Conservation (phyloP, 2,888 invertebrate genomes). For the Heliconius cydno region DNA sequence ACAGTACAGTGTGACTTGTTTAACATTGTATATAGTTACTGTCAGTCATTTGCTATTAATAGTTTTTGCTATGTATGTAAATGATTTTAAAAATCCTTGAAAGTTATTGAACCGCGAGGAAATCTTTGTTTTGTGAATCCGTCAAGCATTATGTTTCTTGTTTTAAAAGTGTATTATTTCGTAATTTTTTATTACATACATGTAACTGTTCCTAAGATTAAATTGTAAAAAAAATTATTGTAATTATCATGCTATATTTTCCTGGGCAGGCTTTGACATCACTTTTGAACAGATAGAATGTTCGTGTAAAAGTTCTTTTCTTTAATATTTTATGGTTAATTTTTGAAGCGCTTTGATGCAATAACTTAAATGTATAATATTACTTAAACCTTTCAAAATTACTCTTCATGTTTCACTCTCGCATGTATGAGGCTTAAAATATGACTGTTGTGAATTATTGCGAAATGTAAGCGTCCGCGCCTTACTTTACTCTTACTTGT, state of each 20-base stretch:
- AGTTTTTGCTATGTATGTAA: constrained; percentile 20
- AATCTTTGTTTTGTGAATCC: constrained; percentile 15
- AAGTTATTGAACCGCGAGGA: constrained; percentile 7
- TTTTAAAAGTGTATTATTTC: not conserved
- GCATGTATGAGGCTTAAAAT: constrained; percentile 41
- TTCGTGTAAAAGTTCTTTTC: too few species aligned
- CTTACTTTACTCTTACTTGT: not conserved
- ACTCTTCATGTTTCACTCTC: constrained; percentile 54
- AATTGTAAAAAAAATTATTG: not conserved
- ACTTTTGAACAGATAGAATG: too few species aligned
- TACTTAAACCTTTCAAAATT: constrained; percentile 39
- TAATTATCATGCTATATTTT: too few species aligned
- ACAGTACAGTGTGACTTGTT: constrained; percentile 25
- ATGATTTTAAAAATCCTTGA: constrained; percentile 25
- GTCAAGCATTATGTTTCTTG: constrained; percentile 3
- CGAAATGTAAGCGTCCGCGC: constrained; percentile 27
- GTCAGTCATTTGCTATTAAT: constrained; percentile 26
- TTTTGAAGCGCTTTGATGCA: not conserved
- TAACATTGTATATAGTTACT: constrained; percentile 17
- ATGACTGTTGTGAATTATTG: constrained; percentile 32
- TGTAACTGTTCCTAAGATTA: not conserved
- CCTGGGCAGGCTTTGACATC: too few species aligned
- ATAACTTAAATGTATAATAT: constrained; percentile 16
- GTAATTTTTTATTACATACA: not conserved
- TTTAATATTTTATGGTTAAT: too few species aligned